Conservation (phyloP, 2,797 vertebrate species). For the Heterohyrax brucei region DNA sequence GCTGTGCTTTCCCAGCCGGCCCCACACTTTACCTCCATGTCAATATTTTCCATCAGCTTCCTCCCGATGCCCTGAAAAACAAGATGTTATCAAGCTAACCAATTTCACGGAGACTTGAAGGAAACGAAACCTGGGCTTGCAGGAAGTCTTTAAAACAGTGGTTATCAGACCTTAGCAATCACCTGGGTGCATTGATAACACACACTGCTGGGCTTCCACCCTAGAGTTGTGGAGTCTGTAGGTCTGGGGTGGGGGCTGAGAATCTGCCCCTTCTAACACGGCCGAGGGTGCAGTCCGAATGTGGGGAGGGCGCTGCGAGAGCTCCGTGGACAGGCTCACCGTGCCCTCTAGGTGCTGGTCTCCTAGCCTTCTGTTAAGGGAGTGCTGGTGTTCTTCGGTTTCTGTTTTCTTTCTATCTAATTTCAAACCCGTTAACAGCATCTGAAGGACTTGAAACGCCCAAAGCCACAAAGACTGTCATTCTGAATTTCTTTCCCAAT, state of each 20-base stretch:
- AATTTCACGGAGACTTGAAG: background rate
- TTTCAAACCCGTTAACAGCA: slow-evolving; percentile 43
- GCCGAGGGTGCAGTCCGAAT: fast-evolving
- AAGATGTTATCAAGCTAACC: slow-evolving; percentile 22
- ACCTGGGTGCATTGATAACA: background rate
- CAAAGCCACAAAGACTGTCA: slow-evolving; percentile 45
- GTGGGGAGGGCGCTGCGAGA: background rate
- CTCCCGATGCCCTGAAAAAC: slow-evolving; percentile 5
- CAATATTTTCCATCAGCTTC: slow-evolving; percentile 61
- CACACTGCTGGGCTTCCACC: fast-evolving
- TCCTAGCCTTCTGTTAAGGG: background rate
- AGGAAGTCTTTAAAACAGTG: background rate
- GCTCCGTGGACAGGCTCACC: fast-evolving
- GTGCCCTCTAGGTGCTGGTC: background rate
- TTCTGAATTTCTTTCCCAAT: fast-evolving
- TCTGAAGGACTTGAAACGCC: slow-evolving; percentile 54
- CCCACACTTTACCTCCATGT: background rate
- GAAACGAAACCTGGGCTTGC: slow-evolving; percentile 8
- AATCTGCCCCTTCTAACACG: background rate
- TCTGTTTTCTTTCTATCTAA: slow-evolving; percentile 32
- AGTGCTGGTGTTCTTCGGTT: slow-evolving; percentile 3
- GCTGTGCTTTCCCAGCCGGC: fast-evolving
- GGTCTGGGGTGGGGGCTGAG: fast-evolving
- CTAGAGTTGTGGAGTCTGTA: background rate
- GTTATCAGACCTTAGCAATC: background rate